phyloP scores from a whole-genome alignment of 2,113 vertebrate genomes.

The Porphyrio hochstetteri region DNA sequence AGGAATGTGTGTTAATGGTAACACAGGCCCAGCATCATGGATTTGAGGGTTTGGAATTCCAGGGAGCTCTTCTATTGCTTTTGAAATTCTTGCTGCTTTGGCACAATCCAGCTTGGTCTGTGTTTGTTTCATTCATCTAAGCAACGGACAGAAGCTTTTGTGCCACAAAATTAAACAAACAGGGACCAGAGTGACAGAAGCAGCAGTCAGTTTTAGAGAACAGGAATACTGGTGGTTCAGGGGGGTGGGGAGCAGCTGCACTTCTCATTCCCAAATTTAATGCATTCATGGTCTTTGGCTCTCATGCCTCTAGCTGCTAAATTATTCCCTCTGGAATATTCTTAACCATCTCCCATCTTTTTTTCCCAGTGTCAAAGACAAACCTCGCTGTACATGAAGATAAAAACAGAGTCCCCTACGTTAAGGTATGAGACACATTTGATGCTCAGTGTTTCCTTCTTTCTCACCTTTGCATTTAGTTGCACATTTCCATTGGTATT shows the following conservation, averaged over 20 bases:
- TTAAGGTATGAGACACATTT: constrained; percentile 78
- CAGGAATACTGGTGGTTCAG: accelerated
- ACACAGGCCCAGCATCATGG: not conserved
- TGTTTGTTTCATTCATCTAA: not conserved
- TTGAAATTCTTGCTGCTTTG: not conserved
- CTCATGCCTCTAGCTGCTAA: not conserved
- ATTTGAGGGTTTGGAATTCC: not conserved
- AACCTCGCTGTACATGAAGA: constrained; percentile 89
- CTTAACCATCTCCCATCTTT: not conserved
- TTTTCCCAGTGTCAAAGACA: constrained; percentile 84
- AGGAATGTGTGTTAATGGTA: no score
- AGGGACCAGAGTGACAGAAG: not conserved
- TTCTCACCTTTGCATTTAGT: not conserved
- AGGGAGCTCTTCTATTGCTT: not conserved
- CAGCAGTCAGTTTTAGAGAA: not conserved
- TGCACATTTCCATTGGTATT: not conserved
- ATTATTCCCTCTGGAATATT: not conserved
- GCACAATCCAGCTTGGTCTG: not conserved
- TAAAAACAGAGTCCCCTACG: constrained; percentile 88
- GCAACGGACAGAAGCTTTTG: not conserved
- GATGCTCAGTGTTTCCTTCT: not conserved
- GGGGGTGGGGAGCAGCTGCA: not conserved
- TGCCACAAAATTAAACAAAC: not conserved
- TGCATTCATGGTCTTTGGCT: not conserved
- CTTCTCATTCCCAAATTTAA: not conserved